These are phyloP conservation scores for Phaethornis superciliosus DNA, from an alignment of 2,113 vertebrate genomes.

Conservation along the genomic window DNA sequence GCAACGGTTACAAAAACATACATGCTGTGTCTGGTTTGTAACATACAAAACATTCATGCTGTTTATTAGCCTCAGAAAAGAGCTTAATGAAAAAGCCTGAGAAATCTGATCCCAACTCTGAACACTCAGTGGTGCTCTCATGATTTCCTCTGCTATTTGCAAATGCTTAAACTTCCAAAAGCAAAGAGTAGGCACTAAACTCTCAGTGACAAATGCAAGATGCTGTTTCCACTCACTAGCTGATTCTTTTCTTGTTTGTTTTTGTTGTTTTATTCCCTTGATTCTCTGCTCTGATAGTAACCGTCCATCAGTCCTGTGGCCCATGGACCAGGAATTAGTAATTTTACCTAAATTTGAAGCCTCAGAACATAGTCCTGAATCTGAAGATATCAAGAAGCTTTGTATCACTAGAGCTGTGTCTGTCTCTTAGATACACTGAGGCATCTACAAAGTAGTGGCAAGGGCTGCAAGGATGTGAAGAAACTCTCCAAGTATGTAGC, in stretches of 20 bases:
- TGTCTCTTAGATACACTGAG: not conserved
- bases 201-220: not conserved
- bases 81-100: not conserved
- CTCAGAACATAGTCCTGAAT: not conserved
- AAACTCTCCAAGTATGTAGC: not conserved
- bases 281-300: not conserved
- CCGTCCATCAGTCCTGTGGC: not conserved
- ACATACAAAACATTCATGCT: no score
- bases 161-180: not conserved
- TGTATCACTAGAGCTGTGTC: not conserved
- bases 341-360: not conserved
- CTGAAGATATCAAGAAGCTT: not conserved
- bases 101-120: not conserved
- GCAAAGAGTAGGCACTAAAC: not conserved
- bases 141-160: not conserved
- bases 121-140: not conserved
- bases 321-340: not conserved
- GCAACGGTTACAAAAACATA: not conserved
- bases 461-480: not conserved
- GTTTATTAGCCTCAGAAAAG: not conserved
- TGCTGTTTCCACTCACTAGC: not conserved
- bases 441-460: not conserved
- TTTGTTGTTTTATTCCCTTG: not conserved
- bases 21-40: no score
- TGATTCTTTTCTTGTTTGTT: not conserved